Conservation (phyloP, 2,113 vertebrate genomes). For the Tragelaphus buxtoni region DNA sequence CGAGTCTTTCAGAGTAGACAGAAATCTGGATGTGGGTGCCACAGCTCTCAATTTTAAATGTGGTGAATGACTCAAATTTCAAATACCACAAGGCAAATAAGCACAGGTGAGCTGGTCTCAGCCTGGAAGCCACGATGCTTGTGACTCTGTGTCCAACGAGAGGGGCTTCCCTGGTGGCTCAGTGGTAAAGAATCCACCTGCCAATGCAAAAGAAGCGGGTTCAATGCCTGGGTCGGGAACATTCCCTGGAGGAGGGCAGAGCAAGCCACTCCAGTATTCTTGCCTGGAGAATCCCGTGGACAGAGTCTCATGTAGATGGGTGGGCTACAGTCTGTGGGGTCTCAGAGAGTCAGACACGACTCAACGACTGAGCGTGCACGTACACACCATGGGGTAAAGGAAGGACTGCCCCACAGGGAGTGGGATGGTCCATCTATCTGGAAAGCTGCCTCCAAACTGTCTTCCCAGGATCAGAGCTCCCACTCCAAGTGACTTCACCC, state of each 20-base stretch:
- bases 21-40: neutral
- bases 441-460: neutral
- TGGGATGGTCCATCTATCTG: neutral
- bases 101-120: neutral
- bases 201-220: neutral
- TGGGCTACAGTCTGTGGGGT: neutral
- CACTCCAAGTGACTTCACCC: neutral
- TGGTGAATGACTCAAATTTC: neutral
- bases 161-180: neutral
- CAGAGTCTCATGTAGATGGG: neutral
- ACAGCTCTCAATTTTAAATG: neutral
- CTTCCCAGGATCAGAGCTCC: neutral
- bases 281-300: neutral
- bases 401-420: neutral
- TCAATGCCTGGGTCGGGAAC: neutral
- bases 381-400: neutral
- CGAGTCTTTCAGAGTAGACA: neutral
- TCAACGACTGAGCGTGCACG: accelerated
- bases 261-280: neutral
- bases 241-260: neutral
- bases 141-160: neutral
- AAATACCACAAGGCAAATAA: neutral
- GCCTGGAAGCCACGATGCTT: neutral
- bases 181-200: neutral
- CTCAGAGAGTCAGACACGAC: neutral